Percentiles rank a stretch among this genome's conserved stretches.
Conservation (phyloP, 2,888 invertebrate genomes). For the Agrypnus murinus region DNA sequence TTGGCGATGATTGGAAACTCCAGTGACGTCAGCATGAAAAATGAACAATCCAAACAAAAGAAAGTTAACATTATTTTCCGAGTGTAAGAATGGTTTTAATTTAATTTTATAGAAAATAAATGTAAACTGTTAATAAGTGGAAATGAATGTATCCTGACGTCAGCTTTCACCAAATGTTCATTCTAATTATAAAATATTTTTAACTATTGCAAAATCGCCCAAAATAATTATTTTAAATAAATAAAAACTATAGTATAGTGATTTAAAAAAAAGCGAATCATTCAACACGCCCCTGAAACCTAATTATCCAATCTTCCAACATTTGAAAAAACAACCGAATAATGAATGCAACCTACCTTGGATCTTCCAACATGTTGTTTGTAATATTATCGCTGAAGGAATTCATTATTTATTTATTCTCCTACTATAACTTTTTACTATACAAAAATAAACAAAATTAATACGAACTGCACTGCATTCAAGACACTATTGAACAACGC, state of each 20-base stretch:
- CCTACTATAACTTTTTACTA: constrained; percentile 32
- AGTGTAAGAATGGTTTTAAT: too few relatives aligned
- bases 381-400: constrained; percentile 60
- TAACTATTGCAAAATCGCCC: neutral
- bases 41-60: neutral
- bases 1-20: constrained; percentile 24
- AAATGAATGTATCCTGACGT: constrained; percentile 11
- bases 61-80: too few relatives aligned
- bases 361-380: constrained; percentile 60
- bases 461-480: constrained; percentile 12
- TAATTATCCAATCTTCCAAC: neutral
- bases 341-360: constrained; percentile 58
- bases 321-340: too few relatives aligned
- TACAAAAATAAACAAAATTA: constrained; percentile 37
- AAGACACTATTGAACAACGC: constrained; percentile 17
- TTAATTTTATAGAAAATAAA: constrained; percentile 1
- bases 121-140: neutral
- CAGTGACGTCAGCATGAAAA: constrained; percentile 25
- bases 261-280: too few relatives aligned
- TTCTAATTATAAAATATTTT: constrained; percentile 11
- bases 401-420: constrained; percentile 56
- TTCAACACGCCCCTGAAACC: constrained; percentile 25
- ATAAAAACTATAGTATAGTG: too few relatives aligned
- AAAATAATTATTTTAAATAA: neutral
- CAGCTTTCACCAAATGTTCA: constrained; percentile 30